These are phyloP conservation scores for Baronia brevicornis DNA, from an alignment of 2,888 invertebrate species.

Conservation along the genomic window DNA sequence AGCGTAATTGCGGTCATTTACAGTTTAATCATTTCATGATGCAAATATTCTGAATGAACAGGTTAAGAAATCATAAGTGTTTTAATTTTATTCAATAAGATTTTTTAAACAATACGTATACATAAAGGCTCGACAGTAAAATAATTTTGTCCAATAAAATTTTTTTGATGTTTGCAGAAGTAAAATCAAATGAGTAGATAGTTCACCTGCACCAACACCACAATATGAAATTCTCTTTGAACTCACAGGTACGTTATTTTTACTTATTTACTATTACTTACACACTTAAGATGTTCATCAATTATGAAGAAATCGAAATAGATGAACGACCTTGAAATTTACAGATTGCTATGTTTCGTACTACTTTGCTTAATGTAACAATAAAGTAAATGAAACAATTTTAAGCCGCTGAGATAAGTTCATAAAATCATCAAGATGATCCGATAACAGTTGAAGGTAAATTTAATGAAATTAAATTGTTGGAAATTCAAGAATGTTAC, in stretches of 20 bases:
- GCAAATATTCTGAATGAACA: no score
- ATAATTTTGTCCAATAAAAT: slow-evolving; percentile 1
- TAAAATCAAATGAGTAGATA: slow-evolving; percentile 38
- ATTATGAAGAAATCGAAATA: slow-evolving; percentile 17
- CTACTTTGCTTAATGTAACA: slow-evolving; percentile 25
- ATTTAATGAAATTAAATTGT: slow-evolving; percentile 32
- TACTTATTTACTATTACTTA: slow-evolving; percentile 9
- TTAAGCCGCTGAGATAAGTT: slow-evolving; percentile 29
- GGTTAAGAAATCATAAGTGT: no score
- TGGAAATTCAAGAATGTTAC: slow-evolving; percentile 44
- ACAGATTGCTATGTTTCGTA: slow-evolving; percentile 18
- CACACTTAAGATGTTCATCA: slow-evolving; percentile 16
- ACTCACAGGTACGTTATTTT: slow-evolving; percentile 45
- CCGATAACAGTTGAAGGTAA: slow-evolving; percentile 33
- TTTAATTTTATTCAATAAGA: no score
- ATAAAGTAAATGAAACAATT: slow-evolving; percentile 31
- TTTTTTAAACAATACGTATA: neutral
- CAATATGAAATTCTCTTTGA: slow-evolving; percentile 46
- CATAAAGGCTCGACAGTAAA: no score
- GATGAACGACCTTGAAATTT: slow-evolving; percentile 14
- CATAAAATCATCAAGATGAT: slow-evolving; percentile 52
- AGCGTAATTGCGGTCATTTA: slow-evolving; percentile 28
- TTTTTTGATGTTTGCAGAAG: slow-evolving; percentile 44
- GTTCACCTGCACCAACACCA: slow-evolving; percentile 22
- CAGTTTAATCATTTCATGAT: slow-evolving; percentile 25